Evolutionary conservation across 2,797 vertebrate species (phyloP).

Genomic region (Thalassophryne amazonica): DNA sequence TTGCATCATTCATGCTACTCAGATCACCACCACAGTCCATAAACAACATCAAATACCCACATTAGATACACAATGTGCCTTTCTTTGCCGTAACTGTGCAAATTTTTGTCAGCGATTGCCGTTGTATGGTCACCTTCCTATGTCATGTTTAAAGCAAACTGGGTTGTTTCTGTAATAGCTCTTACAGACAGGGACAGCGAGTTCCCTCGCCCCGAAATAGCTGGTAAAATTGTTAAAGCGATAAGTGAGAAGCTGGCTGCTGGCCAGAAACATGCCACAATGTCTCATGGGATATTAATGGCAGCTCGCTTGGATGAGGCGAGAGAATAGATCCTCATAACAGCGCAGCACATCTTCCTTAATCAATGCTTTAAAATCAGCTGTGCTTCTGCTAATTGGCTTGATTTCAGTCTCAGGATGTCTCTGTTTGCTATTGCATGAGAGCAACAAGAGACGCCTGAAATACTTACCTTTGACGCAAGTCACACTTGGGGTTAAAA

Average conservation of each 20-base stretch:
- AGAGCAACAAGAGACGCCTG: constrained; percentile 73
- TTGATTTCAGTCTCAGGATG: constrained; percentile 81
- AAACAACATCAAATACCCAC: not conserved
- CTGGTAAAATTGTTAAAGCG: constrained; percentile 82
- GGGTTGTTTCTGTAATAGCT: constrained; percentile 83
- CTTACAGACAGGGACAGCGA: constrained; percentile 48
- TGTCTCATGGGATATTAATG: constrained; percentile 78
- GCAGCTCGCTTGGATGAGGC: constrained; percentile 74
- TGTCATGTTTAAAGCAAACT: constrained; percentile 66
- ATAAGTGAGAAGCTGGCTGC: constrained; percentile 79
- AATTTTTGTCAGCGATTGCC: not conserved
- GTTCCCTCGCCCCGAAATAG: constrained; percentile 82
- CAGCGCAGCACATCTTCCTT: constrained; percentile 79
- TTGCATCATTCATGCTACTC: not conserved
- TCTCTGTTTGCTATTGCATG: constrained; percentile 82
- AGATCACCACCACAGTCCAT: not conserved
- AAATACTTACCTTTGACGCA: constrained; percentile 28
- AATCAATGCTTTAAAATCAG: constrained; percentile 82
- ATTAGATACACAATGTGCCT: not conserved
- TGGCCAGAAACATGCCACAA: constrained; percentile 72
- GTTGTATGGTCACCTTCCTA: constrained; percentile 20
- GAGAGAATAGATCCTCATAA: constrained; percentile 79
- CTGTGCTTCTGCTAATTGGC: constrained; percentile 82
- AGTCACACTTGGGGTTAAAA: constrained; percentile 15
- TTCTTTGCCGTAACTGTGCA: too few species aligned